A percentile compares a stretch with the other conserved stretches of the same genome.
phyloP scores from a whole-genome alignment of 2,888 invertebrate species.

The Trimorus sp. region DNA sequence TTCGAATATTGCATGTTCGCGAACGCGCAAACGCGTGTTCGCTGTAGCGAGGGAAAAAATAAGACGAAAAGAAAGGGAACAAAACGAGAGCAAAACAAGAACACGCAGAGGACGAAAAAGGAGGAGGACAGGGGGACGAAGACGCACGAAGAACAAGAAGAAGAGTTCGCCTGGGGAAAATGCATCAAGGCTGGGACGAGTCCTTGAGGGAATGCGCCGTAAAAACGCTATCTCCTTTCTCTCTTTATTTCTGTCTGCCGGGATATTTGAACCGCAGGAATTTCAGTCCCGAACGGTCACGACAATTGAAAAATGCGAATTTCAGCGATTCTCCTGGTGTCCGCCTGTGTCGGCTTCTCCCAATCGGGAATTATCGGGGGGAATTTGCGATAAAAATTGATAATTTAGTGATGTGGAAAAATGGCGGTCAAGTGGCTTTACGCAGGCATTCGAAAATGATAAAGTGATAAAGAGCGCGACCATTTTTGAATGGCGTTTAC shows the following conservation, averaged over 20 bases:
- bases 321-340: too few relatives aligned
- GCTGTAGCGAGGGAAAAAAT: slow-evolving; percentile 19
- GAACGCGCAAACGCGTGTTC: slow-evolving; percentile 30
- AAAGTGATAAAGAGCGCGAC: too few relatives aligned
- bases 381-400: too few relatives aligned
- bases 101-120: neutral
- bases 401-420: too few relatives aligned
- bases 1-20: slow-evolving; percentile 27
- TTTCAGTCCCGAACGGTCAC: slow-evolving; percentile 10
- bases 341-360: too few relatives aligned
- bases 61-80: neutral
- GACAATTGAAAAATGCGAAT: too few relatives aligned
- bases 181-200: slow-evolving; percentile 63
- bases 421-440: too few relatives aligned
- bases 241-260: slow-evolving; percentile 50
- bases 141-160: neutral
- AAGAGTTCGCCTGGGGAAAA: slow-evolving; percentile 48
- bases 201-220: slow-evolving; percentile 56
- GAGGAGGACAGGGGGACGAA: slow-evolving; percentile 17
- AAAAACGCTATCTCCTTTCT: slow-evolving; percentile 67
- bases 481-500: too few relatives aligned
- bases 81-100: slow-evolving; percentile 1
- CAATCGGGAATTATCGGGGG: too few relatives aligned
- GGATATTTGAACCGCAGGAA: slow-evolving; percentile 54
- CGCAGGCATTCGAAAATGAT: too few relatives aligned